Percentiles rank a stretch among this genome's conserved stretches.
Conservation (phyloP, 2,113 vertebrate species). For the Ceyx melanurus region DNA sequence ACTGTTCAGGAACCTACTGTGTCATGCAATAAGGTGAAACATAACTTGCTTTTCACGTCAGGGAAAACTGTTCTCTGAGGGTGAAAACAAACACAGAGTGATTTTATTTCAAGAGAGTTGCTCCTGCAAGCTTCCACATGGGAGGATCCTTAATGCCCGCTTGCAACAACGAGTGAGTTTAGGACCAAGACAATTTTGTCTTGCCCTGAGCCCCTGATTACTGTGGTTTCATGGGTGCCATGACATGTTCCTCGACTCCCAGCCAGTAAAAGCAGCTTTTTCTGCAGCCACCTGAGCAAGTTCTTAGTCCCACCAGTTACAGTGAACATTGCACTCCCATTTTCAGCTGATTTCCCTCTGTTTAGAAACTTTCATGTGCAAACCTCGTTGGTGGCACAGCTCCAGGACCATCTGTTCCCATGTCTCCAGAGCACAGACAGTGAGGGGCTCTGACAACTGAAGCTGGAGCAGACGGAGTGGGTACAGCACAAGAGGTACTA, state of each 20-base stretch:
- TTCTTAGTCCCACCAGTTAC: neutral
- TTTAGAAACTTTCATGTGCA: neutral
- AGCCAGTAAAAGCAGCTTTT: neutral
- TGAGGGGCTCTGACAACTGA: neutral
- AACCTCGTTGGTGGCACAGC: neutral
- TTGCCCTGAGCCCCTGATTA: neutral
- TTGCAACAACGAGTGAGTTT: neutral
- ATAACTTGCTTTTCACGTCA: neutral
- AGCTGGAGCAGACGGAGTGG: neutral
- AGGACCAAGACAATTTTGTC: neutral
- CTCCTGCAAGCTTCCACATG: neutral
- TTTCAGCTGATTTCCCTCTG: neutral
- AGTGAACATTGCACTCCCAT: accelerated
- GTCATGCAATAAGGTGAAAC: neutral
- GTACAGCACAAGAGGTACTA: neutral
- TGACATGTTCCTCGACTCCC: accelerated
- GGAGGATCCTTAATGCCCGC: neutral
- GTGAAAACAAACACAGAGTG: neutral
- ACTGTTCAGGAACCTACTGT: neutral
- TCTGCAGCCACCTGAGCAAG: neutral
- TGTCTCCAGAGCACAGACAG: neutral
- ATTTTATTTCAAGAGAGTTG: neutral
- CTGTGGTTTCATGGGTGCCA: neutral
- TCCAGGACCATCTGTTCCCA: slow-evolving; percentile 31
- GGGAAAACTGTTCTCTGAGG: neutral